Conservation (phyloP, 2,113 vertebrate species). For the Aspiorhynchus laticeps region DNA sequence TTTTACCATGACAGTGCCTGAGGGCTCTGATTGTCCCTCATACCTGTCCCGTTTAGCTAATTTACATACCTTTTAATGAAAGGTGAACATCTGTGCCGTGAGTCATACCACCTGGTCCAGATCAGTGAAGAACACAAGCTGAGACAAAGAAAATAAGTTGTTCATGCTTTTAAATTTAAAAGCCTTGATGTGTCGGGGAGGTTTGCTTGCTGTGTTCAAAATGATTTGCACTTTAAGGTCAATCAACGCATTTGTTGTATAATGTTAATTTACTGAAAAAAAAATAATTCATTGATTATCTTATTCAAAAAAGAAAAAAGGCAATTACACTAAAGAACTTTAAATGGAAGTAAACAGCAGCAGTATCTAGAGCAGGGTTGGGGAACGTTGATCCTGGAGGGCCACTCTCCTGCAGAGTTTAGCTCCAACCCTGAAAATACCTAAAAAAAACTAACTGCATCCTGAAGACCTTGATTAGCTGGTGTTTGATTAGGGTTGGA, state of each 20-base stretch:
- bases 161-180: background rate
- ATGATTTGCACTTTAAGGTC: background rate
- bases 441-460: no score
- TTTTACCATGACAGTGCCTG: background rate
- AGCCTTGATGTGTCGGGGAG: background rate
- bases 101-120: constrained; percentile 35
- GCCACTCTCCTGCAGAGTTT: no score
- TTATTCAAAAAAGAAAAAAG: background rate
- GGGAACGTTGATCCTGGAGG: no score
- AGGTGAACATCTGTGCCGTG: constrained; percentile 38
- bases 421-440: no score
- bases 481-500: no score
- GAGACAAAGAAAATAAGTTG: background rate
- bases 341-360: background rate
- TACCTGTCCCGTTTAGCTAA: background rate
- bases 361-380: background rate
- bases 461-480: no score
- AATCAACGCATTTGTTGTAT: background rate
- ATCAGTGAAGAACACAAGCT: constrained; percentile 23
- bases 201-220: background rate
- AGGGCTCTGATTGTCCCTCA: background rate
- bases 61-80: constrained; percentile 34
- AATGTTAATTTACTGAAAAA: background rate
- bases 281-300: background rate
- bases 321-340: background rate